phyloP scores from a whole-genome alignment of 2,113 vertebrate genomes.

The Callaeas wilsoni region DNA sequence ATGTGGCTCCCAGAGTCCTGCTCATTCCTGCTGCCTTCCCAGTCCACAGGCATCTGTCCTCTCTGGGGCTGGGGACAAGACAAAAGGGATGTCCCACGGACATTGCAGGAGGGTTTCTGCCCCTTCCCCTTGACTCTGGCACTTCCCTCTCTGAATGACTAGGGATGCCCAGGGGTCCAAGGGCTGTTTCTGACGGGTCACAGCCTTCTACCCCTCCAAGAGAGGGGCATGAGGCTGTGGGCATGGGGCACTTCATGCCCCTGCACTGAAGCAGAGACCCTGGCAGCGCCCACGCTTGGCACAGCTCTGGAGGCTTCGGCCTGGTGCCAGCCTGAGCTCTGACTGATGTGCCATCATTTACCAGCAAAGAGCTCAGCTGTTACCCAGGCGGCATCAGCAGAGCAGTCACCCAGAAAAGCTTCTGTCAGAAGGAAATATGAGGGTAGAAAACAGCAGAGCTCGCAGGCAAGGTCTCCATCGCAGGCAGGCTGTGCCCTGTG shows the following conservation, averaged over 20 bases:
- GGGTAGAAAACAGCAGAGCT: constrained; percentile 31
- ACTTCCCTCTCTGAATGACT: background rate
- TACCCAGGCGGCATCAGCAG: constrained; percentile 56
- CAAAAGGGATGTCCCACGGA: background rate
- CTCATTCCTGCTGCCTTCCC: background rate
- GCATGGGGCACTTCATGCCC: background rate
- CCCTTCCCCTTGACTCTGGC: background rate
- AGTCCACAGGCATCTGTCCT: background rate
- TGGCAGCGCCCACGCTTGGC: background rate
- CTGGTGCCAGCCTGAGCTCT: background rate
- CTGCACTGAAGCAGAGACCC: accelerated
- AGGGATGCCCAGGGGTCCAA: background rate
- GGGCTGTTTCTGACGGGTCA: background rate
- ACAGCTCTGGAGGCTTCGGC: background rate
- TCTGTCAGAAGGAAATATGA: constrained; percentile 18
- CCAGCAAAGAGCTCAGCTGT: constrained; percentile 47
- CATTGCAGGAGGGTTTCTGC: accelerated
- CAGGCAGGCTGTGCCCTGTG: background rate
- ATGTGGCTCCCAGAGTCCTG: no score
- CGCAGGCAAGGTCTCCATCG: background rate
- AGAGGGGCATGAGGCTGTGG: background rate
- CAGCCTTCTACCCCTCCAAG: background rate
- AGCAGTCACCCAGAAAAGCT: constrained; percentile 63
- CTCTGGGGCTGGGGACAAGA: accelerated
- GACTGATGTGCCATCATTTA: constrained; percentile 54